Conservation (phyloP, 2,888 invertebrate species). For the Amiota communis region DNA sequence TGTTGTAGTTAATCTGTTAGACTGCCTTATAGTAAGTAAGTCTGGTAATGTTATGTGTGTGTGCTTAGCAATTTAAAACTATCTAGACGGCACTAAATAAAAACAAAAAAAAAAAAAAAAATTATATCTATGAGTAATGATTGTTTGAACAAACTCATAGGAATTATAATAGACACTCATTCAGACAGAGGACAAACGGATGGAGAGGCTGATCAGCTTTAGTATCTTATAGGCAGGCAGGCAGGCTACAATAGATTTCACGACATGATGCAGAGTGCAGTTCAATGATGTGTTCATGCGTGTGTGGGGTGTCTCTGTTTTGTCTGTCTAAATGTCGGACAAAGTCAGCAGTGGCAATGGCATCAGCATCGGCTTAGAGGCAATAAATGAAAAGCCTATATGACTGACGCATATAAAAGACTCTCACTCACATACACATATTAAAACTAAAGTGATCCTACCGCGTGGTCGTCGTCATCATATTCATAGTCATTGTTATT, state of each 20-base stretch:
- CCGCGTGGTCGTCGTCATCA: neutral
- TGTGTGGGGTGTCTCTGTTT: slow-evolving; percentile 11
- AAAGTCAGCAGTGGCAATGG: neutral
- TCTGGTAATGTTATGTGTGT: slow-evolving; percentile 27
- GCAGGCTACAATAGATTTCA: too few species aligned
- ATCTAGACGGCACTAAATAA: slow-evolving; percentile 16
- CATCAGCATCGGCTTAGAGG: neutral
- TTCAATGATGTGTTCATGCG: neutral
- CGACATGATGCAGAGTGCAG: neutral
- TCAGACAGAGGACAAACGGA: too few species aligned
- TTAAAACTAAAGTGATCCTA: slow-evolving; percentile 20
- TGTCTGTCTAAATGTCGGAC: neutral
- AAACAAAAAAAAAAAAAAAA: neutral
- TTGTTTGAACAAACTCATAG: slow-evolving; percentile 24
- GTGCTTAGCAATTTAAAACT: slow-evolving; percentile 31
- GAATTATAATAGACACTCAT: slow-evolving; percentile 23
- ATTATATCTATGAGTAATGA: slow-evolving; percentile 55
- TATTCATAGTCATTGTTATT: neutral
- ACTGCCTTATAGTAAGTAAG: slow-evolving; percentile 27
- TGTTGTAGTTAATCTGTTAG: slow-evolving; percentile 25
- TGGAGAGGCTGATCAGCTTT: too few species aligned
- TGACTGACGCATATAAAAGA: neutral
- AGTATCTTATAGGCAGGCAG: neutral
- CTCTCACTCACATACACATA: neutral
- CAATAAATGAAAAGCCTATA: slow-evolving; percentile 6